Evolutionary conservation across 1,140 invertebrate genomes (phyloP).

Genomic region (Drosophila kurseongensis): DNA sequence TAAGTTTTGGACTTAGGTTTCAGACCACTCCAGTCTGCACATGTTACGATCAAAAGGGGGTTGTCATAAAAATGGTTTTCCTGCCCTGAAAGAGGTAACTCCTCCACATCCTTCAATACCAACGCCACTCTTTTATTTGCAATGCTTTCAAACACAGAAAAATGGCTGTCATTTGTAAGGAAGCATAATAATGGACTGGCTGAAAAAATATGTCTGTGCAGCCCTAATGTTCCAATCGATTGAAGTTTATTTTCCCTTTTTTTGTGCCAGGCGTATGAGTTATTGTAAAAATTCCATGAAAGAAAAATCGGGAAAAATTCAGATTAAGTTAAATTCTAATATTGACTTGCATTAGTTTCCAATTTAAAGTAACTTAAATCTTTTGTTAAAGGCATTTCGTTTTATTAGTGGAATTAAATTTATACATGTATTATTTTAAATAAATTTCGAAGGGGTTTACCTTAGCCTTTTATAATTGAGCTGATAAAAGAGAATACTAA

Average conservation of each 20-base stretch:
- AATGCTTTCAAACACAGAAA: constrained; percentile 22
- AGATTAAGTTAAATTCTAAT: background rate
- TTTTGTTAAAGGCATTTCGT: no score
- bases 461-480: no score
- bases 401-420: no score
- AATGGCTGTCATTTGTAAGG: constrained; percentile 42
- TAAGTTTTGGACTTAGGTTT: constrained; percentile 35
- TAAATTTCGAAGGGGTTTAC: no score
- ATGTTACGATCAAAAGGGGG: constrained; percentile 6
- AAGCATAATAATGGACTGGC: constrained; percentile 19
- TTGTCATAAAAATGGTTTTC: constrained; percentile 36
- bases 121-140: constrained; percentile 24
- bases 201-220: constrained; percentile 11
- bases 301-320: background rate
- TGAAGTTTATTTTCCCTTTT: constrained; percentile 9
- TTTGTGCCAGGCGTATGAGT: constrained; percentile 1
- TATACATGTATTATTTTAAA: no score
- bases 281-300: background rate
- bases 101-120: constrained; percentile 13
- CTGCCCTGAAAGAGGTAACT: constrained; percentile 24
- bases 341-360: no score
- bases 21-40: constrained; percentile 31
- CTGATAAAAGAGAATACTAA: no score
- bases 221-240: constrained; percentile 25
- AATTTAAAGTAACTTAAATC: no score